phyloP scores from a whole-genome alignment of 1,140 invertebrate species.

The Philotrypesis tridentata region DNA sequence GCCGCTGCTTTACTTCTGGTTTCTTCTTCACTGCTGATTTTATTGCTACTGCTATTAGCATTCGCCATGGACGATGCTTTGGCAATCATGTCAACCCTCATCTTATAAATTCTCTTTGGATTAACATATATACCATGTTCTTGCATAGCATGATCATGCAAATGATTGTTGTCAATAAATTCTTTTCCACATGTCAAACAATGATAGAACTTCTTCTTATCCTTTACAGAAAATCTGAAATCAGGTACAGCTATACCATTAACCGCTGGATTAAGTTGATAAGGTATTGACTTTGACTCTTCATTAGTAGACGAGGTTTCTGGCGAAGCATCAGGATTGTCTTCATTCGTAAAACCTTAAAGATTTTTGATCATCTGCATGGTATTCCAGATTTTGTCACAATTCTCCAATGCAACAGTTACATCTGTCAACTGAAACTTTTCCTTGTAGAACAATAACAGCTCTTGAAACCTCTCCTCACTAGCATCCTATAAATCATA shows the following conservation, averaged over 20 bases:
- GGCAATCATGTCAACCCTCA: not conserved
- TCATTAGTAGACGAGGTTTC: slow-evolving; percentile 18
- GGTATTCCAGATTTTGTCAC: slow-evolving; percentile 71
- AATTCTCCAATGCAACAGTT: slow-evolving; percentile 58
- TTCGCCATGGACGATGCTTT: too few relatives aligned
- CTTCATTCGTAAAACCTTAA: slow-evolving; percentile 45
- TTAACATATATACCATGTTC: slow-evolving; percentile 57
- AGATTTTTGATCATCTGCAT: slow-evolving; percentile 63
- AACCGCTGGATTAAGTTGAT: slow-evolving; percentile 53
- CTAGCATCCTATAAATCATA: slow-evolving; percentile 40
- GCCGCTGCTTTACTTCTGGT: not conserved
- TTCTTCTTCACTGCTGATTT: not conserved
- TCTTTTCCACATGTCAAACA: slow-evolving; percentile 64
- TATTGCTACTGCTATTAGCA: not conserved
- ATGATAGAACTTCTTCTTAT: slow-evolving; percentile 57
- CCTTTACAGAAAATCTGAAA: slow-evolving; percentile 63
- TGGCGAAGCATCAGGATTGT: slow-evolving; percentile 23
- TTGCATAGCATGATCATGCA: slow-evolving; percentile 60
- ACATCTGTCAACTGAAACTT: slow-evolving; percentile 60
- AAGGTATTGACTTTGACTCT: slow-evolving; percentile 40
- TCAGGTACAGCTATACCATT: slow-evolving; percentile 55
- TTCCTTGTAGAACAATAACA: slow-evolving; percentile 48
- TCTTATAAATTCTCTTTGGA: slow-evolving; percentile 42
- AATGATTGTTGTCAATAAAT: slow-evolving; percentile 55
- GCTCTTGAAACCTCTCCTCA: slow-evolving; percentile 34